phyloP scores from a whole-genome alignment of 2,113 vertebrate genomes.

The Chloroceryle aenea region DNA sequence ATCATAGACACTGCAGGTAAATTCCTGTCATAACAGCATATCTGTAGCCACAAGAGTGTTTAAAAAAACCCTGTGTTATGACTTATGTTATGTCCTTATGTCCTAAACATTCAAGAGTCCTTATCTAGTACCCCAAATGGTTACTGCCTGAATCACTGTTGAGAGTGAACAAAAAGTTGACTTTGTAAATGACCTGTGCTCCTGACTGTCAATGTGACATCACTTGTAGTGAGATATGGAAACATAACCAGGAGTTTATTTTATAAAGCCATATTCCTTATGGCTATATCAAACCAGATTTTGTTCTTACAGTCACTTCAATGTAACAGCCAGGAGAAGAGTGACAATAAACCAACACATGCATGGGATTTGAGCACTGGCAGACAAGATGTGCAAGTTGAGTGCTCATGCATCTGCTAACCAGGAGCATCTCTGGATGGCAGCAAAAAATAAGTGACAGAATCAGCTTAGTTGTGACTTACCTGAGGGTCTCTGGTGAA shows the following conservation, averaged over 20 bases:
- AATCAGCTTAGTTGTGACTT: neutral
- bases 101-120: neutral
- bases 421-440: neutral
- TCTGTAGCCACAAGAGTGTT: neutral
- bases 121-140: neutral
- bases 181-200: accelerated
- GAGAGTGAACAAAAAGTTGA: neutral
- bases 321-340: neutral
- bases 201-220: neutral
- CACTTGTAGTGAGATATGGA: neutral
- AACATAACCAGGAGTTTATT: neutral
- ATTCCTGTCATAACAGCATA: neutral
- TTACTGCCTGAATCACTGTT: neutral
- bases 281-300: neutral
- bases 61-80: neutral
- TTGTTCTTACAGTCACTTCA: neutral
- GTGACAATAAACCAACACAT: neutral
- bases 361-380: neutral
- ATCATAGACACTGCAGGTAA: neutral
- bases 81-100: neutral
- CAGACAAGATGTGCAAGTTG: accelerated
- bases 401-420: accelerated
- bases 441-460: neutral
- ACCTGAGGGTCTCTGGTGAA: neutral
- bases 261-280: neutral